phyloP scores from a whole-genome alignment of 2,797 vertebrate species.

The Microcaecilia unicolor region DNA sequence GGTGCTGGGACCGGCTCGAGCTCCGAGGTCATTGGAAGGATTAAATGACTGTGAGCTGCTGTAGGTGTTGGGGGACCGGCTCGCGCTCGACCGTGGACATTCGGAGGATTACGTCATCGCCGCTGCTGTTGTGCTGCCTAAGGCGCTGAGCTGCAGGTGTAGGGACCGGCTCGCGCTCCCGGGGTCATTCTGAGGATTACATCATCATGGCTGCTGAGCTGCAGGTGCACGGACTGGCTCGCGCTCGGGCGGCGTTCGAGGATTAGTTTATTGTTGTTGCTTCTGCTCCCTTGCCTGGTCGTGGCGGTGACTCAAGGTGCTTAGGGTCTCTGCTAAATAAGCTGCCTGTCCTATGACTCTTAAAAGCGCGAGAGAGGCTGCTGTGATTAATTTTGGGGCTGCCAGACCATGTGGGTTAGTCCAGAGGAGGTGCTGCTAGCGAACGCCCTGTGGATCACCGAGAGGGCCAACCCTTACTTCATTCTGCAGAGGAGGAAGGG shows the following conservation, averaged over 20 bases:
- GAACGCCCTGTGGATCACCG: slow-evolving; percentile 89
- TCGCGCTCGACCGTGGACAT: not conserved
- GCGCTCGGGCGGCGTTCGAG: too few species aligned
- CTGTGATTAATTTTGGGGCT: slow-evolving; percentile 6
- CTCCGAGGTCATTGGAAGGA: not conserved
- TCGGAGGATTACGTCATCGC: not conserved
- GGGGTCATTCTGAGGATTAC: too few species aligned
- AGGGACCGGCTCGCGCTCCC: not conserved
- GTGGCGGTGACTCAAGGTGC: slow-evolving; percentile 1
- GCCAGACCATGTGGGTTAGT: slow-evolving; percentile 82
- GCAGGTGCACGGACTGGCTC: too few species aligned
- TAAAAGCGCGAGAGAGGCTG: not conserved
- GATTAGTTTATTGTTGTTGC: slow-evolving; percentile 8
- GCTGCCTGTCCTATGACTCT: slow-evolving; percentile 1
- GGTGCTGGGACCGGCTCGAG: too few species aligned
- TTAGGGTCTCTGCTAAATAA: too few species aligned
- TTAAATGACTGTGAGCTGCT: too few species aligned
- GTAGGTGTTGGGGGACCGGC: too few species aligned
- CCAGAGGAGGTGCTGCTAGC: slow-evolving; percentile 93
- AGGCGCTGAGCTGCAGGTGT: not conserved
- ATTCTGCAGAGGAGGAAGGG: slow-evolving; percentile 92
- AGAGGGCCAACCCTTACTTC: slow-evolving; percentile 93
- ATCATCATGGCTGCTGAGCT: too few species aligned
- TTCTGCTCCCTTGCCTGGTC: slow-evolving; percentile 1
- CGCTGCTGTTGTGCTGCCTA: not conserved